Evolutionary conservation across 2,797 vertebrate species (phyloP), one percentile per base, ranked within the genome.

Genomic region (Clarias fuscus): DNA sequence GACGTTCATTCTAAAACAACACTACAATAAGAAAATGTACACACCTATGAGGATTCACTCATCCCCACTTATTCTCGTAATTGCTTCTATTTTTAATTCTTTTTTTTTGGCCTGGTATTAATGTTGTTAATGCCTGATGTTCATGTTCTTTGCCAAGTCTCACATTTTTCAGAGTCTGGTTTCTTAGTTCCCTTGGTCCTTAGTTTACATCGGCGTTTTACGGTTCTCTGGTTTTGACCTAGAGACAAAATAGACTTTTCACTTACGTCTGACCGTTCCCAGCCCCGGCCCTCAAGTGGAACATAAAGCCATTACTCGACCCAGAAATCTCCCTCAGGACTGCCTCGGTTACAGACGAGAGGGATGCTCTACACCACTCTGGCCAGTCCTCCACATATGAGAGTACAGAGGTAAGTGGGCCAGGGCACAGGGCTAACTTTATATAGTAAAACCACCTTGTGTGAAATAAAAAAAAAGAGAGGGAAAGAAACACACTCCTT

Each of bases 401-500:
- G 18, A 15, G 68, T 30, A 22, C 20, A 75, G 70, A 73, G 70
- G 70, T 64, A 81, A 56, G 61, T 58, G 53, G 71, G 62, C 65
- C 24, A 86, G 27, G 62, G 61, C 70, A 76, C 48, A 43, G 48
- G 48, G 61, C 24, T 43, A 58, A 75, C 61, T 73, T 82, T 65
- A 82, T 75, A 82, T 37, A 86, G 71, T 65, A 76, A 83, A 77
- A 61, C 64, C 80, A 83, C 17, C 76, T 58, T 17, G 17, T 37
- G 58, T 14, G 1, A 40, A 1, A 6, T 18, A 59, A 20, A 77
- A 73, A 48, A n/a, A n/a, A 48, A 24, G 3, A 58, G 58, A 59
- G 1, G 2, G 4, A 56, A 14, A 15, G 1, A 53, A n/a, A 56
- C 13, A 48, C 72, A 77, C 71, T 59, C 14, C 8, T 30, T 15